Evolutionary conservation across 2,797 vertebrate genomes (phyloP), one percentile per base, ranked within the genome.

Genomic region (Delichon dasypus): DNA sequence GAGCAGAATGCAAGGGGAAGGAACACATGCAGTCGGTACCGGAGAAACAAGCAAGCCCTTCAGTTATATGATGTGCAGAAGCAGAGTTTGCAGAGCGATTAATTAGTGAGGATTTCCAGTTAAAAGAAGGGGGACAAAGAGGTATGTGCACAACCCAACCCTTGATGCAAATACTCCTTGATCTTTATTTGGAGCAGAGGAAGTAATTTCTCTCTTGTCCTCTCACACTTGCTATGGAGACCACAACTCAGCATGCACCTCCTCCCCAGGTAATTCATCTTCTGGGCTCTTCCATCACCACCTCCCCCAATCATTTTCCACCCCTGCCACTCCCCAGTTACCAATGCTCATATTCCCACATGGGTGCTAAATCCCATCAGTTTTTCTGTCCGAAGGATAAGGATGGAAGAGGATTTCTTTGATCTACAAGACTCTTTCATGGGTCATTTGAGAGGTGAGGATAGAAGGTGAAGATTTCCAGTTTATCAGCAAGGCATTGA

Each of bases 351-450:
- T 95, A 96, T 96, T 97, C 96, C 94, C 97, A 97, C 78, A 73
- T 94, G 91, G 96, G 89, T 97, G 98, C 96, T 98, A 98, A 98
- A 97, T 98, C 96, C 95, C 93, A 96, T 97, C 94, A 96, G 94
- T 90, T 91, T 89, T 87, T 93, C 91, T 87, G 88, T 91, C 65
- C 32, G 9, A 92, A 89, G 95, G 55, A 85, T 78, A 95, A 76
- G 88, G 84, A 71, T 71, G 74, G 84, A 82, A 53, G 89, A 77
- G 50, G 83, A 67, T 36, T 90, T 89, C 97, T 98, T 98, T 98
- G 98, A 98, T 98, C 97, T 98, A 86, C 38, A 66, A 78, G 80
- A 77, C 75, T 80, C 94, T 96, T 97, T 96, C 90, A 95, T 96
- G 95, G 95, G 91, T 96, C 97, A 85, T 97, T 96, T 97, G 95